Base-by-base conservation (phyloP, 2,113 vertebrate genomes). In the Thermophis baileyi region DNA sequence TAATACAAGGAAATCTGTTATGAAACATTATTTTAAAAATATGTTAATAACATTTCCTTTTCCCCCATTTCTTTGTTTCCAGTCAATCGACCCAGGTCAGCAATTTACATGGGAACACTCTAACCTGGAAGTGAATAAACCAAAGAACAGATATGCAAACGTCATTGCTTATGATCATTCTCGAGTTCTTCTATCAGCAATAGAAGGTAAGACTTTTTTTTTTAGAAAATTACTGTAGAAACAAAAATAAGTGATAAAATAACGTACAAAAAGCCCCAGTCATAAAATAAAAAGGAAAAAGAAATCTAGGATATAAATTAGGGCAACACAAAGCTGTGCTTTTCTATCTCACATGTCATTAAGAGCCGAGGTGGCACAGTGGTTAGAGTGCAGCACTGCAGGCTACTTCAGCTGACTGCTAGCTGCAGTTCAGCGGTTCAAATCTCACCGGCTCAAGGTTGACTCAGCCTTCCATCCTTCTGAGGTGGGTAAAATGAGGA, bases 21-120 rank as follows among this genome's bases (percentile, higher is more conserved):
- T 88, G 47, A 93, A 93, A 6, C 5, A 20, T 9, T 44, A 8
- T 81, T 44, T 81, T 0, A 81, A 81, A 81, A 22, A 22, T 22
- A 18, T 22, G 14, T 74, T 74, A 74, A 30, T 81, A 40, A 92
- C 6, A 46, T 93, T 46, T 30, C 94, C 88, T 85, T 95, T 92
- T 94, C 97, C 96, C 93, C 97, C 51, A 44, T 54, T 24, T 89
- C 2, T 54, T 50, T 95, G 96, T 89, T 98, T 96, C 3, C 97
- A 99, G 99, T 99, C 99, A 89, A 98, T 99, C 95, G 99, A 99
- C 95, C 99, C 99, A 1, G 99, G 99, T 49, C 99, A 99, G 96
- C 99, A 99, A 97, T 99, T 99, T 96, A 99, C 99, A 11, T 99
- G 99, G 99, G 99, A 99, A 55, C 98, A 99, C 94, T 99, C 99